A percentile compares a stretch with the other conserved stretches of the same genome.
phyloP scores from a whole-genome alignment of 2,797 vertebrate species.

The Glyptemys insculpta region DNA sequence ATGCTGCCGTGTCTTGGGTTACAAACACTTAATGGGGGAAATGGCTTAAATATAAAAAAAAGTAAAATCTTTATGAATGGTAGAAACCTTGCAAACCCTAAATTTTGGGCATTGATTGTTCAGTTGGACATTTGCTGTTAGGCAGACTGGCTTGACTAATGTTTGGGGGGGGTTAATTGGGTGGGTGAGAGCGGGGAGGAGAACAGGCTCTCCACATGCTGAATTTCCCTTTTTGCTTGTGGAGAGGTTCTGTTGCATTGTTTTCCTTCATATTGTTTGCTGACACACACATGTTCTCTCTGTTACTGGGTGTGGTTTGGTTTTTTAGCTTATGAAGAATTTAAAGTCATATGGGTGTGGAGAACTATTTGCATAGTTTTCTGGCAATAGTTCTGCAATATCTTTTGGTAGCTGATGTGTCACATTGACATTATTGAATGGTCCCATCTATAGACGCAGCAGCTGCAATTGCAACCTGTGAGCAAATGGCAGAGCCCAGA shows the following conservation, averaged over 20 bases:
- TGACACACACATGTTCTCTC: constrained; percentile 55
- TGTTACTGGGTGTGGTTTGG: constrained; percentile 50
- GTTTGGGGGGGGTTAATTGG: background rate
- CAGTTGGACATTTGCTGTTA: background rate
- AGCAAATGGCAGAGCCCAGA: background rate
- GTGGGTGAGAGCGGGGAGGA: background rate
- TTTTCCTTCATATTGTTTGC: constrained; percentile 35
- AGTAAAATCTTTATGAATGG: constrained; percentile 25
- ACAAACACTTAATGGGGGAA: constrained; percentile 36
- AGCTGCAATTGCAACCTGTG: background rate
- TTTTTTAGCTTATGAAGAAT: constrained; percentile 52
- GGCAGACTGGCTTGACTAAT: background rate
- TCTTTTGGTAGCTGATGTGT: background rate
- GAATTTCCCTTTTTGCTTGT: background rate
- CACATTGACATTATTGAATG: background rate
- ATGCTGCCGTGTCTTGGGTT: constrained; percentile 47
- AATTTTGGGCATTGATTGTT: constrained; percentile 30
- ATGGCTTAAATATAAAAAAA: constrained; percentile 4
- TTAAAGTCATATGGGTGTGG: constrained; percentile 44
- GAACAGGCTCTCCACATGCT: background rate
- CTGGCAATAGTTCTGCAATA: background rate
- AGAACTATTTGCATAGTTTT: constrained; percentile 40
- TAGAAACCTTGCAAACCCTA: constrained; percentile 34
- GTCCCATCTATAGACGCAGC: background rate
- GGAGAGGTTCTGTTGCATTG: background rate